Base-by-base conservation (phyloP, 2,888 invertebrate species). In the Luperina nickerlii region DNA sequence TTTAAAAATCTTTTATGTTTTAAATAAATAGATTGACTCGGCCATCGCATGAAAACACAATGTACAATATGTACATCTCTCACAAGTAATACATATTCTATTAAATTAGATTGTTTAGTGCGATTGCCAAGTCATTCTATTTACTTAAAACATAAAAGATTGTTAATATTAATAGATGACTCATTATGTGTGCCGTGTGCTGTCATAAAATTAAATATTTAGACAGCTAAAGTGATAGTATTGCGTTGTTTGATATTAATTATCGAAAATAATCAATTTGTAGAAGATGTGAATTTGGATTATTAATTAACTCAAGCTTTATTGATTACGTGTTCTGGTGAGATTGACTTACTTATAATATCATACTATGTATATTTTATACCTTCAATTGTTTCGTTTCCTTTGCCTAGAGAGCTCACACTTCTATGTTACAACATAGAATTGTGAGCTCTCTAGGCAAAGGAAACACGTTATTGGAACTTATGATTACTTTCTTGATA, bases 401-500 rank as follows among this genome's bases (percentile, higher is more conserved):
- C 27, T 27, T 60, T 60, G 51, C 32, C 32, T 32, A 32, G 32
- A 32, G 32, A 32, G 32, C 32, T n/a, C 15, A 32, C 32, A 32
- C 32, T 32, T 32, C 32, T 32, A 32, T 32, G 32, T 32, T 32
- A 32, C 32, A 4, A 62, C 18, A 60, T 5, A 2, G 1, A 54
- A 71, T 4, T 48, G 9, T 38, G 18, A 20, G 32, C n/a, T n/a
- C 15, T 45, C 9, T n/a, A 27, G 7, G 13, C 11, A 54, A 20
- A n/a, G 18, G 4, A n/a, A 11, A 48, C 13, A 38, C n/a, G 60
- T 42, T 82, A 60, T 66, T 51, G 11, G 15, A 66, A 66, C 9
- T 48, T 20, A 7, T 27, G 63, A 74, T 82, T 66, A 75, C 54
- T 76, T 65, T 82, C 11, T 57, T 27, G 38, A 48, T n/a, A n/a